phyloP scores from a whole-genome alignment of 2,113 vertebrate genomes.

The Odobenus rosmarus region DNA sequence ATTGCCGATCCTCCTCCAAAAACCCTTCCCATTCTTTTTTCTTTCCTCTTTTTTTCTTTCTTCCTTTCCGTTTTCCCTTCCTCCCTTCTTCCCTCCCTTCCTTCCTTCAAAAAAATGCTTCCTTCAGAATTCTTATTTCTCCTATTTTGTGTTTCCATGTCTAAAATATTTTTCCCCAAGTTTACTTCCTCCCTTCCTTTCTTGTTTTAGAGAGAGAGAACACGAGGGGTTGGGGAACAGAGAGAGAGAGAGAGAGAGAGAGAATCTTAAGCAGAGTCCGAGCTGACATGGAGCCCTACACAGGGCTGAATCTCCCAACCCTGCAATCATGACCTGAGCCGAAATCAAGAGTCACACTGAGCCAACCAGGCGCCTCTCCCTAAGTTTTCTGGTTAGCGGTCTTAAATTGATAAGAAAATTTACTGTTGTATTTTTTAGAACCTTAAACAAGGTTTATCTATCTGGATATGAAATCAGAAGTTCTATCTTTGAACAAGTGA shows the following conservation, averaged over 20 bases:
- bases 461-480: slow-evolving; percentile 2
- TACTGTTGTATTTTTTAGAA: not conserved
- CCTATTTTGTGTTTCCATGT: not conserved
- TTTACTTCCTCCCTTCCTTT: not conserved
- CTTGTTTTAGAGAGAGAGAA: not conserved
- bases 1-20: not conserved
- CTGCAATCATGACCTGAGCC: not conserved
- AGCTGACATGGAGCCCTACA: not conserved
- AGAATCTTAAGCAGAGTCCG: not conserved
- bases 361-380: not conserved
- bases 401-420: slow-evolving; percentile 13
- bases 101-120: not conserved
- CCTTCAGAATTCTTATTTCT: not conserved
- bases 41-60: not conserved
- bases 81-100: not conserved
- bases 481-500: not conserved
- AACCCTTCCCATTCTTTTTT: not conserved
- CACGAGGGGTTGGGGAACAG: not conserved
- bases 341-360: not conserved
- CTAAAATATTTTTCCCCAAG: not conserved
- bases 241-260: not conserved
- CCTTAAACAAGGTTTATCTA: not conserved
- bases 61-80: not conserved
- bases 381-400: not conserved
- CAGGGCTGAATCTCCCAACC: not conserved